Conservation (phyloP, 1,140 invertebrate species). For the Trichonephila clavipes region DNA sequence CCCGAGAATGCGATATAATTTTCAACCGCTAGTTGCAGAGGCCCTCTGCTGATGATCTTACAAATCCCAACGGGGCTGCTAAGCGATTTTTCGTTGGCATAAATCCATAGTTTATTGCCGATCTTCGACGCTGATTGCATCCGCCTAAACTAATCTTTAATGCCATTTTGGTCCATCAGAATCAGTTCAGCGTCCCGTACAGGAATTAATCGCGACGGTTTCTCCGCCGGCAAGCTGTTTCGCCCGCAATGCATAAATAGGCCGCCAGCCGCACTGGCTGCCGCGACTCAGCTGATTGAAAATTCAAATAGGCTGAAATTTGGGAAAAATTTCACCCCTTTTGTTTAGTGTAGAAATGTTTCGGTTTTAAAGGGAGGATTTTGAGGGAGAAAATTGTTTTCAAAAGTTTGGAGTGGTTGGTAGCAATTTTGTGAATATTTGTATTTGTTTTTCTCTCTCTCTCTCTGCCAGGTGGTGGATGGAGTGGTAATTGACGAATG, state of each 20-base stretch:
- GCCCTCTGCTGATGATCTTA: conserved; percentile 60
- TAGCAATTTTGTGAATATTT: too few relatives aligned
- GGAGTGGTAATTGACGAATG: neutral
- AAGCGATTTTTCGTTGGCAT: conserved; percentile 75
- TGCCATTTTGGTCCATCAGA: conserved; percentile 71
- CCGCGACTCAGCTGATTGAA: conserved; percentile 62
- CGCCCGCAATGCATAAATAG: conserved; percentile 73
- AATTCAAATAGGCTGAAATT: conserved; percentile 71
- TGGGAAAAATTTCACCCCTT: conserved; percentile 23
- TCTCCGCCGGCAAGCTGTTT: conserved; percentile 30
- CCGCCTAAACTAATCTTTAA: conserved; percentile 74
- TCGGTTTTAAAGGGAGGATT: neutral
- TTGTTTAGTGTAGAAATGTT: neutral
- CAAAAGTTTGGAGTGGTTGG: too few relatives aligned
- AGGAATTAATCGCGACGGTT: conserved; percentile 50
- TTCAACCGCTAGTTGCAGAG: neutral
- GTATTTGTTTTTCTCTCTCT: neutral
- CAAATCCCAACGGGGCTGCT: conserved; percentile 6
- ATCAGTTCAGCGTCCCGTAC: conserved; percentile 68
- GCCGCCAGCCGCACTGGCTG: conserved; percentile 9
- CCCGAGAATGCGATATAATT: conserved; percentile 51
- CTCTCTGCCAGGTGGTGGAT: neutral
- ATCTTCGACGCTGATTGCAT: conserved; percentile 68
- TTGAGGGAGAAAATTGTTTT: neutral
- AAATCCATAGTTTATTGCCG: conserved; percentile 75